Evolutionary conservation across 2,888 invertebrate genomes (phyloP), one percentile per base, ranked within the genome.

Genomic region (Leucophenga montana): DNA sequence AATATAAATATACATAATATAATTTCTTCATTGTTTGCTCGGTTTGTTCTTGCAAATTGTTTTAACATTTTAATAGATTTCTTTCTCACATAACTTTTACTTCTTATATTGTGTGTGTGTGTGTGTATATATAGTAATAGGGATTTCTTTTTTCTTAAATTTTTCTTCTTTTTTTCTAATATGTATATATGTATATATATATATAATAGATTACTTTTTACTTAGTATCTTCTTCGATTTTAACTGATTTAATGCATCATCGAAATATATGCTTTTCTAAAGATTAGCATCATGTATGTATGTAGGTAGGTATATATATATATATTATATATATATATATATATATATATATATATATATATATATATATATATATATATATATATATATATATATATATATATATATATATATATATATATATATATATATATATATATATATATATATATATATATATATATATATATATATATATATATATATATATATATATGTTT

Each of bases 381-480:
- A 1, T 57, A 31, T 57, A 54, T 54, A 53, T 53, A 53, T 16
- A 5, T 53, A 16, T 53, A 27, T 56, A 73, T 73, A 72, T 75
- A 66, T 72, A 53, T 72, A 48, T 77, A 69, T 77, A 71, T n/a
- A 8, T 57, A 22, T 27, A 22, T 27, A 1, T 57, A 31, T 57
- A 54, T 54, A 53, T 53, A 53, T 16, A 5, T 53, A 16, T 53
- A 27, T 56, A 73, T 73, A 72, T 75, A 66, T 72, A 56, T 13
- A n/a, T n/a, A n/a, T n/a, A n/a, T n/a, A n/a, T n/a, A 68, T 71
- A 71, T 76, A 72, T 82, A 73, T 77, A 68, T 71, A 72, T 74
- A 74, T 78, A 73, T 73, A 72, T 75, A 66, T 72, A 53, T 72
- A 48, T 77, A 69, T 77, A 71, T n/a, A 8, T 57, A 22, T 27